Evolutionary conservation across 2,797 vertebrate genomes (phyloP), one percentile per base, ranked within the genome.

Genomic region (Tachyglossus aculeatus): DNA sequence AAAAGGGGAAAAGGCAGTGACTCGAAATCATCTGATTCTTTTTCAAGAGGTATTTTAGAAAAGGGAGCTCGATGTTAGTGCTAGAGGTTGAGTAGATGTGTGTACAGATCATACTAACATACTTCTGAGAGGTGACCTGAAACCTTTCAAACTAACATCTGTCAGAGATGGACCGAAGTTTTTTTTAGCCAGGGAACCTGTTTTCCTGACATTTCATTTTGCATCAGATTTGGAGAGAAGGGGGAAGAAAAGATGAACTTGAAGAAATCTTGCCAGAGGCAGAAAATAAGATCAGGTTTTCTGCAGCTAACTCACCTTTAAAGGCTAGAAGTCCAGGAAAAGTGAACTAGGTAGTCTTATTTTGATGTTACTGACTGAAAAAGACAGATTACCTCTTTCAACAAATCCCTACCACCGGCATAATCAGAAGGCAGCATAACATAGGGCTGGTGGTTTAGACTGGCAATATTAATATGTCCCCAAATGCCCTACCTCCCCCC

Each of bases 121-220:
- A 81, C 90, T 93, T 91, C 88, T 94, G 90, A 94, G 93, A 95
- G 90, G 91, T 95, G 93, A 95, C 94, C 89, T 91, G 85, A 93
- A 91, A 92, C 88, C 92, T 92, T 90, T 91, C 92, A 94, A 92
- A 94, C 84, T 95, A 94, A 94, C 94, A 95, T 94, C 91, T 95
- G 95, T 96, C 95, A 89, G 86, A 92, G 88, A 94, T 84, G 94
- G 94, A 94, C 88, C 92, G 90, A 93, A 87, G 89, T 88, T 88
- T 93, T 93, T 63, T 93, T 86, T 92, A 88, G 93, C 93, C 92
- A 61, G 71, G 92, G 89, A 94, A 91, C 90, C 88, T 91, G 90
- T 93, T 94, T 94, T 93, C 89, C 88, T 94, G 93, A 92, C 90
- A 94, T 93, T 94, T 94, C 89, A 91, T 94, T 95, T 96, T 94